Percentiles rank a stretch among this genome's conserved stretches.
These are phyloP conservation scores for Misgurnus anguillicaudatus DNA, from an alignment of 2,113 vertebrate genomes.

Conservation along the genomic window DNA sequence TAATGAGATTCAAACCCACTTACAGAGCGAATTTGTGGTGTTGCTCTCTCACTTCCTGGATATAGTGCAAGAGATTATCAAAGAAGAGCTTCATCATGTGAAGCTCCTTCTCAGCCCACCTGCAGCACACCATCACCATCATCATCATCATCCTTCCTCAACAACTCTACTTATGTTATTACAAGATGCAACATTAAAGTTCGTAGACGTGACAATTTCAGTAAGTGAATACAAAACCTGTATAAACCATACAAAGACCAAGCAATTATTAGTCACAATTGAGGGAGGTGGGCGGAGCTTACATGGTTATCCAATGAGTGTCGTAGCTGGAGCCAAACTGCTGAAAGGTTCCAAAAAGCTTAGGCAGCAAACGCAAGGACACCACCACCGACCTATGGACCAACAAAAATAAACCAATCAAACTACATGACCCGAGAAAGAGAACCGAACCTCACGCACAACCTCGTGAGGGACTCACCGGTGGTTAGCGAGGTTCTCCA, in stretches of 20 bases:
- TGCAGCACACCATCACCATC: slow-evolving; percentile 55
- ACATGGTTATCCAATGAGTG: slow-evolving; percentile 99
- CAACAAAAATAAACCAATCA: background rate
- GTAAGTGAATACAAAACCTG: no score
- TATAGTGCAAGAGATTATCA: slow-evolving; percentile 96
- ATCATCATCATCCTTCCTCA: background rate
- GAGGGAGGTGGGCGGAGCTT: background rate
- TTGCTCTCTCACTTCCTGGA: slow-evolving; percentile 90
- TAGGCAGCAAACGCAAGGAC: slow-evolving; percentile 93
- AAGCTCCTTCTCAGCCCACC: slow-evolving; percentile 99
- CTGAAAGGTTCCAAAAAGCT: slow-evolving; percentile 97
- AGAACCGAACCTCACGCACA: background rate
- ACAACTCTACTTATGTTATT: no score
- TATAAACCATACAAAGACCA: background rate
- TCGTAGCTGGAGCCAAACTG: slow-evolving; percentile 99
- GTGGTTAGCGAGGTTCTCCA: slow-evolving; percentile 97
- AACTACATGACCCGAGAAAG: background rate
- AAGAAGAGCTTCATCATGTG: slow-evolving; percentile 99
- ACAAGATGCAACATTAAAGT: background rate
- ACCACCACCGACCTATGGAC: slow-evolving; percentile 92
- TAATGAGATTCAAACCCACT: slow-evolving; percentile 65
- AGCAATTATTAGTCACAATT: no score
- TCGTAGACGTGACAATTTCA: no score
- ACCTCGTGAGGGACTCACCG: slow-evolving; percentile 74
- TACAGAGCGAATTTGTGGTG: slow-evolving; percentile 92